phyloP scores from a whole-genome alignment of 2,113 vertebrate species.

The Ploceus nigricollis region DNA sequence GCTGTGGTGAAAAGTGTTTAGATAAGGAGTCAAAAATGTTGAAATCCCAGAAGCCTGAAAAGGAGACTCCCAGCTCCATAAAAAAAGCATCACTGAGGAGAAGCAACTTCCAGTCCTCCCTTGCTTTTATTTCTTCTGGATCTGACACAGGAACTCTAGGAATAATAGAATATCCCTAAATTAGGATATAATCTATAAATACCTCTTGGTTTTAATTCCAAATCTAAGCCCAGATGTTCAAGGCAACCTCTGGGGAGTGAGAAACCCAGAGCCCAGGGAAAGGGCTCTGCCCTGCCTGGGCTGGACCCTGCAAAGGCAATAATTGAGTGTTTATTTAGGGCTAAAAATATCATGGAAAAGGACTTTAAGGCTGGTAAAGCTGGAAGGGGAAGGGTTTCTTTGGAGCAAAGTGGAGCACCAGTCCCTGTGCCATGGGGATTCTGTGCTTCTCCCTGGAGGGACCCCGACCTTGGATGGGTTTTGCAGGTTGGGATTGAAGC shows the following conservation, averaged over 20 bases:
- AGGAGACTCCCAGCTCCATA: not conserved
- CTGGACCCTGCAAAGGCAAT: not conserved
- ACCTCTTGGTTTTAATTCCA: not conserved
- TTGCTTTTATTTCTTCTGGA: not conserved
- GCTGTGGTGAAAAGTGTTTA: not conserved
- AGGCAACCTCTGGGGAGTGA: not conserved
- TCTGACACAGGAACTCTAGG: not conserved
- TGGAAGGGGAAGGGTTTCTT: not conserved
- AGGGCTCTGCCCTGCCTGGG: not conserved
- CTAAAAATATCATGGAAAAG: not conserved
- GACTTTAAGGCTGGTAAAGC: not conserved
- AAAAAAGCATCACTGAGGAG: fast-evolving
- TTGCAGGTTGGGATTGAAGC: not conserved
- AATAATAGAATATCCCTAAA: not conserved
- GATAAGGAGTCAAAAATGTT: not conserved
- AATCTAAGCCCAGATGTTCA: not conserved
- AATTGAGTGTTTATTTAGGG: not conserved
- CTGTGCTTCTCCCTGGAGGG: not conserved
- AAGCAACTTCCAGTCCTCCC: not conserved
- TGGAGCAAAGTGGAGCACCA: not conserved
- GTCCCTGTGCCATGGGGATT: not conserved
- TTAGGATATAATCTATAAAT: not conserved
- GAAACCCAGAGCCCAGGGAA: not conserved
- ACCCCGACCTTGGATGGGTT: fast-evolving
- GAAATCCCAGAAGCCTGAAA: not conserved